A percentile compares a stretch with the other conserved stretches of the same genome.
phyloP scores from a whole-genome alignment of 2,113 vertebrate genomes.

The Campylorhamphus procurvoides region DNA sequence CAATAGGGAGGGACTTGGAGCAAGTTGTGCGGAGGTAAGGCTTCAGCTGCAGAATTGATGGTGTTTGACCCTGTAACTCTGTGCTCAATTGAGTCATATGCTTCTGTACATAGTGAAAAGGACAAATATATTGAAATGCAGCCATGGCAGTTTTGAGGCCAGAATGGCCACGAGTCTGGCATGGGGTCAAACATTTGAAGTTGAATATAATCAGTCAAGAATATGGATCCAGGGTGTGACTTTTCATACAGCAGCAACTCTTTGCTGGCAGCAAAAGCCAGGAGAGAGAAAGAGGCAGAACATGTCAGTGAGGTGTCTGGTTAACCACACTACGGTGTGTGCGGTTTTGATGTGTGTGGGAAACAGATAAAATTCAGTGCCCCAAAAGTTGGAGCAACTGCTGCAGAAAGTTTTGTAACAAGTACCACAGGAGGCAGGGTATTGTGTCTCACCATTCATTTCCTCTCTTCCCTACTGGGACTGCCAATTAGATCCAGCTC shows the following conservation, averaged over 20 bases:
- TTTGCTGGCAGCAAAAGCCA: neutral
- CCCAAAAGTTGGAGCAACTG: neutral
- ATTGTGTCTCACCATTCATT: neutral
- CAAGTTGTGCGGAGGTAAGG: neutral
- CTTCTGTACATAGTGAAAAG: neutral
- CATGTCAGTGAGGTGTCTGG: neutral
- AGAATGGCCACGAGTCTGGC: neutral
- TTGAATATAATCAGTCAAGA: neutral
- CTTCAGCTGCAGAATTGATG: neutral
- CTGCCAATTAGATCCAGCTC: slow-evolving; percentile 43
- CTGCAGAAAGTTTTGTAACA: slow-evolving; percentile 45
- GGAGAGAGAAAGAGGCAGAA: neutral
- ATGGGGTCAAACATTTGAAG: neutral
- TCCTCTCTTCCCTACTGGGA: neutral
- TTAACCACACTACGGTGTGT: neutral
- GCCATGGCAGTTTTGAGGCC: neutral
- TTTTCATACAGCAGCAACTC: neutral
- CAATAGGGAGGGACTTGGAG: neutral
- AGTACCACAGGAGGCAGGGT: neutral
- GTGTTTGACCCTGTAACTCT: neutral
- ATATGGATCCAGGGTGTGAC: neutral
- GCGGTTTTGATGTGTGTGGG: neutral
- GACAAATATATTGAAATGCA: neutral
- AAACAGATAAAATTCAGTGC: neutral
- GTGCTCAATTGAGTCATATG: neutral